Evolutionary conservation across 2,797 vertebrate species (phyloP).

Genomic region (Cuculus canorus): DNA sequence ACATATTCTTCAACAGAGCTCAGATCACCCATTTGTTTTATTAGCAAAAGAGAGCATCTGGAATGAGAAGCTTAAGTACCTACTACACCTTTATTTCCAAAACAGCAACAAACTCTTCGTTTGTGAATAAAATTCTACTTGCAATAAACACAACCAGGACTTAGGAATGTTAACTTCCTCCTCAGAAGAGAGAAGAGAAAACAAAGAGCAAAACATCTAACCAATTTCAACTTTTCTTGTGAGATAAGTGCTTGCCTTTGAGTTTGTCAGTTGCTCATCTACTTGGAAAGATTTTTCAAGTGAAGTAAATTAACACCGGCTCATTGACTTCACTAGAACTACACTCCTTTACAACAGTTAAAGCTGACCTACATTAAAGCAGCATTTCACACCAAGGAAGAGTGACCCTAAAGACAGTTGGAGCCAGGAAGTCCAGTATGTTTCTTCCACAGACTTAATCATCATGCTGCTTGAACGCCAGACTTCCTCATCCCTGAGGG

Average conservation of each 20-base stretch:
- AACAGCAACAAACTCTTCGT: constrained; percentile 54
- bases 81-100: constrained; percentile 68
- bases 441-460: not conserved
- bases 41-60: constrained; percentile 45
- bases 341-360: not conserved
- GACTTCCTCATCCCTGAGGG: not conserved
- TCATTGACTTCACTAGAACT: constrained; percentile 1
- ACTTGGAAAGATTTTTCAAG: constrained; percentile 19
- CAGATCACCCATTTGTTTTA: constrained; percentile 63
- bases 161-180: constrained; percentile 52
- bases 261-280: not conserved
- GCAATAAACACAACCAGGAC: constrained; percentile 46
- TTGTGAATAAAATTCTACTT: constrained; percentile 52
- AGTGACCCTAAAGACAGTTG: not conserved
- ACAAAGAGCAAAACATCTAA: not conserved
- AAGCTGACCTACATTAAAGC: not conserved
- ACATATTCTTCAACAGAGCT: constrained; percentile 39
- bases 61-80: constrained; percentile 57
- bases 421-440: not conserved
- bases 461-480: rapidly evolving
- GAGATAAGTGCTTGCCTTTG: not conserved
- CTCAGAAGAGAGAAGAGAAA: not conserved
- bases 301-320: not conserved
- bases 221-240: not conserved
- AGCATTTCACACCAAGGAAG: not conserved